These are phyloP conservation scores for Anthopleura sola DNA, from an alignment of 64 coral and sea anemone genomes.

Conservation along the genomic window DNA sequence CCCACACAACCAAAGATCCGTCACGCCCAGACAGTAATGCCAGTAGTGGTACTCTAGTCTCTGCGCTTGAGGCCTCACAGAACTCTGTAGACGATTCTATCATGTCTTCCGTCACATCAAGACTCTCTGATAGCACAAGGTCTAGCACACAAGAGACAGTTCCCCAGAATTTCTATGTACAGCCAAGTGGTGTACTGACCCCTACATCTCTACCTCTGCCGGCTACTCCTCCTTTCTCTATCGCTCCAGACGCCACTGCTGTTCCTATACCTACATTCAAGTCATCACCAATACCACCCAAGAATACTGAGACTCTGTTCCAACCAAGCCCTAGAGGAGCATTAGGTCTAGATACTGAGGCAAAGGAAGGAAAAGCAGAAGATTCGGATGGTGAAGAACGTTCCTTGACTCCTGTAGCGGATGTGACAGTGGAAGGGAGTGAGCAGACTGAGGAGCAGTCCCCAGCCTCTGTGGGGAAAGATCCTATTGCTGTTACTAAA, in stretches of 20 bases:
- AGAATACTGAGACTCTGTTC: background rate
- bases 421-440: conserved; percentile 13
- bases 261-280: conserved; percentile 76
- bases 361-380: conserved; percentile 1
- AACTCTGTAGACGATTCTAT: background rate
- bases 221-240: conserved; percentile 40
- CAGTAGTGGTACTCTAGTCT: conserved; percentile 67
- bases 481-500: conserved; percentile 1
- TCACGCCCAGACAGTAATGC: conserved; percentile 39
- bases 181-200: background rate
- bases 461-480: background rate
- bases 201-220: conserved; percentile 59
- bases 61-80: conserved; percentile 55
- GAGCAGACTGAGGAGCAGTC: background rate
- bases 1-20: background rate
- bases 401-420: background rate
- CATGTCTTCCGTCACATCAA: conserved; percentile 56
- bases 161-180: background rate
- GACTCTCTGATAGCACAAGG: conserved; percentile 60
- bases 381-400: background rate
- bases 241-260: conserved; percentile 41
- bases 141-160: conserved; percentile 15
- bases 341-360: conserved; percentile 10
- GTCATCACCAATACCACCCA: conserved; percentile 14
- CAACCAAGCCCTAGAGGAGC: conserved; percentile 14